phyloP scores from a whole-genome alignment of 2,797 vertebrate species.

The Pelochelys cantorii region DNA sequence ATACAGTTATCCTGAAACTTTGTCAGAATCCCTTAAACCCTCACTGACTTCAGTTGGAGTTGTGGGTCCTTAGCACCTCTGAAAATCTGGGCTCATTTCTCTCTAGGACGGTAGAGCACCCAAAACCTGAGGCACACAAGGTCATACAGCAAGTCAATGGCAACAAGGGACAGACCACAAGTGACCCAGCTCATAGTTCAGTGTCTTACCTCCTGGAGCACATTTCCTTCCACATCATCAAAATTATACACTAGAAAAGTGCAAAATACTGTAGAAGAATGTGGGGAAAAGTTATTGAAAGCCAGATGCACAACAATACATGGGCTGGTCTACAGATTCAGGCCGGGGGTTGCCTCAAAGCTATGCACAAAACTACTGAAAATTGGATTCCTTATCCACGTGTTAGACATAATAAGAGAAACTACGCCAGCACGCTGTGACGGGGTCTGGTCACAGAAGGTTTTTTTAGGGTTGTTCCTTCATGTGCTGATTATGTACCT shows the following conservation, averaged over 20 bases:
- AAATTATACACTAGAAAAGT: background rate
- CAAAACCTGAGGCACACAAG: background rate
- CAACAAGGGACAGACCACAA: background rate
- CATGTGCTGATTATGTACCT: too few relatives aligned
- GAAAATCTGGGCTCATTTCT: background rate
- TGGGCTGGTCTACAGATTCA: background rate
- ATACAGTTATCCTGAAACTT: background rate
- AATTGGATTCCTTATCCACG: background rate
- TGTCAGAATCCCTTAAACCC: background rate
- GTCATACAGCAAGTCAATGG: background rate
- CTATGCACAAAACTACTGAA: background rate
- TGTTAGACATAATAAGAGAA: background rate
- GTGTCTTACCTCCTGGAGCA: background rate
- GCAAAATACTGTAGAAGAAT: background rate
- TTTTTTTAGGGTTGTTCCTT: too few relatives aligned
- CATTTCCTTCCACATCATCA: background rate
- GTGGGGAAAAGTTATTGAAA: background rate
- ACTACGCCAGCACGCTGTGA: too few relatives aligned
- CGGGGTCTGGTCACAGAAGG: too few relatives aligned
- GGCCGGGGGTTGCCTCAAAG: background rate
- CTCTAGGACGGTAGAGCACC: background rate
- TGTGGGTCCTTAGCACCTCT: accelerated
- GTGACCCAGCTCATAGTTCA: background rate
- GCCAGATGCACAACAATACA: background rate
- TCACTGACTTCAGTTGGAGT: accelerated